Evolutionary conservation across 2,888 invertebrate genomes (phyloP).

Genomic region (Tenodera sinensis): DNA sequence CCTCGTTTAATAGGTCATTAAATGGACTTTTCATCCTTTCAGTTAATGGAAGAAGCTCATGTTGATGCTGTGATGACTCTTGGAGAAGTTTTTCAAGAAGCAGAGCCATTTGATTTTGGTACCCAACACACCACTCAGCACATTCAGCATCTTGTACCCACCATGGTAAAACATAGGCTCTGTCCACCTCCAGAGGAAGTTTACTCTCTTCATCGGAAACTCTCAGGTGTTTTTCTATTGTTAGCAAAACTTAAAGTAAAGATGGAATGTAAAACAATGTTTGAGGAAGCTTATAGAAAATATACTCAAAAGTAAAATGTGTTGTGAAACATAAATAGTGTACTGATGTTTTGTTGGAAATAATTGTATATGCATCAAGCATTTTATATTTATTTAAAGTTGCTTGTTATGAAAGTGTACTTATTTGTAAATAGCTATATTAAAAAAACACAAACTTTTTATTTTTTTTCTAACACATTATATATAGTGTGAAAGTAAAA

Average conservation of each 20-base stretch:
- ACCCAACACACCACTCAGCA: conserved; percentile 74
- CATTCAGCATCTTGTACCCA: conserved; percentile 84
- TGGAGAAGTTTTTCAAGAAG: conserved; percentile 84
- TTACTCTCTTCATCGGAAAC: conserved; percentile 94
- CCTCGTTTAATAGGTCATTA: neutral
- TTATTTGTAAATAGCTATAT: neutral
- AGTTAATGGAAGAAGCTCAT: conserved; percentile 92
- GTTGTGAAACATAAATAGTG: neutral
- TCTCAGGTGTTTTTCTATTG: conserved; percentile 91
- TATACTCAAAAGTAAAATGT: conserved; percentile 46
- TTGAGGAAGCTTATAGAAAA: conserved; percentile 70
- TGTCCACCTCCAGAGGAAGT: conserved; percentile 98
- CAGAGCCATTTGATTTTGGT: conserved; percentile 80
- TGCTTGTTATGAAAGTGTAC: neutral
- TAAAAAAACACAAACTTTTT: neutral
- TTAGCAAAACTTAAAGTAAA: conserved; percentile 82
- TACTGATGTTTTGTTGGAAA: neutral
- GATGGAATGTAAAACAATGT: conserved; percentile 79
- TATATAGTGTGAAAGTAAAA: too few relatives aligned
- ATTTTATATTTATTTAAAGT: neutral
- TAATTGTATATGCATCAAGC: neutral
- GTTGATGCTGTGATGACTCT: conserved; percentile 95
- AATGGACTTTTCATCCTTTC: conserved; percentile 5
- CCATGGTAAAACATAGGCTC: conserved; percentile 88
- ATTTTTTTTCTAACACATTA: neutral